phyloP scores from a whole-genome alignment of 1,140 invertebrate genomes.

The Chionoecetes opilio region DNA sequence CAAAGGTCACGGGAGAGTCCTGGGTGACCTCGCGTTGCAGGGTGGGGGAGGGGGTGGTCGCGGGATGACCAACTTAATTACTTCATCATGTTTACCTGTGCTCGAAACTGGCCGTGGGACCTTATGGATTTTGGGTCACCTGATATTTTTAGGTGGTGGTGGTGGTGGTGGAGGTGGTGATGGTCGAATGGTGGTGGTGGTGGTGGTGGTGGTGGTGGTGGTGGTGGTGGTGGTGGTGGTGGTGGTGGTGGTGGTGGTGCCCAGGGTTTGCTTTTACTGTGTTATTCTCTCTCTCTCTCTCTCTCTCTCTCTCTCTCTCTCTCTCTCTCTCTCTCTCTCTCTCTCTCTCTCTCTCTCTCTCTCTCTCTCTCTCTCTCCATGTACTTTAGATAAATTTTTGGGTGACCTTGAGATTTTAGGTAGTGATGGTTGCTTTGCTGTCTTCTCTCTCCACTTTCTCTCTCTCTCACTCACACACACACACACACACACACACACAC shows the following conservation, averaged over 20 bases:
- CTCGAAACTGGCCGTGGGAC: too few relatives aligned
- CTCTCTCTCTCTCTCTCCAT: not conserved
- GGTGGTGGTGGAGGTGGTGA: too few relatives aligned
- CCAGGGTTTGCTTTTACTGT: too few relatives aligned
- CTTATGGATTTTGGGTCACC: too few relatives aligned
- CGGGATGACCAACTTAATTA: not conserved
- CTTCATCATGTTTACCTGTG: not conserved
- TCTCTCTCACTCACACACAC: not conserved
- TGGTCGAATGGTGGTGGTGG: not conserved
- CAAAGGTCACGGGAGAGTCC: not conserved
- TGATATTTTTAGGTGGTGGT: too few relatives aligned
- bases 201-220: not conserved
- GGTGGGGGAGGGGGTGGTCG: not conserved
- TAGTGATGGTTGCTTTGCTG: too few relatives aligned
- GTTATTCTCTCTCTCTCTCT: not conserved
- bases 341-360: too few relatives aligned
- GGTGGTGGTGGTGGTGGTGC: too few relatives aligned
- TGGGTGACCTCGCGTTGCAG: not conserved
- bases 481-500: too few relatives aligned
- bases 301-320: not conserved
- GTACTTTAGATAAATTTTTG: too few relatives aligned
- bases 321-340: not conserved
- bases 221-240: too few relatives aligned
- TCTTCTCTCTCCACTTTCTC: not conserved
- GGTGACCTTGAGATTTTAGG: too few relatives aligned